A percentile compares a stretch with the other conserved stretches of the same genome.
Conservation (phyloP, 2,113 vertebrate genomes). For the Dicerorhinus sumatrensis region DNA sequence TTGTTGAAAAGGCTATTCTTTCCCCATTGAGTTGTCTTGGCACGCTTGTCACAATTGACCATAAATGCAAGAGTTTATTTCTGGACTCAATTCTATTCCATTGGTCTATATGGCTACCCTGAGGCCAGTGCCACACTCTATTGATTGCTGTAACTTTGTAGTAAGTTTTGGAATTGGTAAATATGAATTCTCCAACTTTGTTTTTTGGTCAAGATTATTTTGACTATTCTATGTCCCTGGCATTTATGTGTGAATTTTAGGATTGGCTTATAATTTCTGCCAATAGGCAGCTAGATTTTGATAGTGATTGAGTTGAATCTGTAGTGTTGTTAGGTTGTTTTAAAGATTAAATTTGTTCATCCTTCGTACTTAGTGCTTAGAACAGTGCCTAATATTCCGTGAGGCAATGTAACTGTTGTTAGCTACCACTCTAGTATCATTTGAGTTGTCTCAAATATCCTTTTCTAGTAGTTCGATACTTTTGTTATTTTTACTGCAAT, state of each 20-base stretch:
- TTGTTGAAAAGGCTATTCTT: background rate
- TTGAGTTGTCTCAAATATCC: background rate
- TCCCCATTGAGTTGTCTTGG: background rate
- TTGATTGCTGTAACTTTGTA: background rate
- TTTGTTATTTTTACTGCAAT: background rate
- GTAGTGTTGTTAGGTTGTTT: background rate
- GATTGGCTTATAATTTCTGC: background rate
- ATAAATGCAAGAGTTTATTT: background rate
- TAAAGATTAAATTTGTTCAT: constrained; percentile 5
- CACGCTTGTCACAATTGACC: background rate
- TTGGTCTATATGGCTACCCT: background rate
- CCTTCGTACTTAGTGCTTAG: background rate
- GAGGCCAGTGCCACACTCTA: background rate
- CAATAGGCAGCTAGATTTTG: background rate
- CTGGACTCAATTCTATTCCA: background rate
- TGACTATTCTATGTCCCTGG: background rate
- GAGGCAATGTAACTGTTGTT: background rate
- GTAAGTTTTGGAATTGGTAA: background rate
- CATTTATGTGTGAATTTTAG: constrained; percentile 18
- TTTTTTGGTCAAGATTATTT: background rate
- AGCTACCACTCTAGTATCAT: background rate
- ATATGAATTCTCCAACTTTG: background rate
- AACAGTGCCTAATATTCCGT: background rate
- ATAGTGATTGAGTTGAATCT: background rate
- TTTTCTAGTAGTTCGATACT: background rate